Evolutionary conservation across 2,888 invertebrate genomes (phyloP).

Genomic region (Dasysyrphus albostriatus): DNA sequence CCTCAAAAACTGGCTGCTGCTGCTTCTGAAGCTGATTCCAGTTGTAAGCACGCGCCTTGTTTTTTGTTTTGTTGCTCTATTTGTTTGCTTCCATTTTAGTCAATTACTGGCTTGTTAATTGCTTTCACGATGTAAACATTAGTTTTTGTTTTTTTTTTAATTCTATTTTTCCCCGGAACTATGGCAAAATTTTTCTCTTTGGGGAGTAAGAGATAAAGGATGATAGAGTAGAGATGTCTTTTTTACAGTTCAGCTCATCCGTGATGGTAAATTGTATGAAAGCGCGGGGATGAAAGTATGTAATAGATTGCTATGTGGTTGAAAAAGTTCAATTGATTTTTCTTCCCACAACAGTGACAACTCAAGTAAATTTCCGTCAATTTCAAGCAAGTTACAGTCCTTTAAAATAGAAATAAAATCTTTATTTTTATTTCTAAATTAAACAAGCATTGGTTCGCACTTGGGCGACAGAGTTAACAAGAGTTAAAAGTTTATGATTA

Average conservation of each 20-base stretch:
- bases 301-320: background rate
- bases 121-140: conserved; percentile 78
- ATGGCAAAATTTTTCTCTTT: no score
- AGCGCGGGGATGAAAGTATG: background rate
- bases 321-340: conserved; percentile 73
- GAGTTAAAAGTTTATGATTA: background rate
- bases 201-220: conserved; percentile 60
- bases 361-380: background rate
- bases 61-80: conserved; percentile 52
- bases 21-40: conserved; percentile 11
- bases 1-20: conserved; percentile 18
- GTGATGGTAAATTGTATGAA: conserved; percentile 3
- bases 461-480: conserved; percentile 22
- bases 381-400: background rate
- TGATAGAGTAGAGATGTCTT: conserved; percentile 58
- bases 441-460: background rate
- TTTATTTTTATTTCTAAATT: conserved; percentile 18
- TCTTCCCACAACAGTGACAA: conserved; percentile 27
- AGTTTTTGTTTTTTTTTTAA: conserved; percentile 48
- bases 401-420: background rate
- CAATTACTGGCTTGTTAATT: conserved; percentile 82
- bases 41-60: conserved; percentile 59
- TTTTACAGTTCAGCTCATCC: conserved; percentile 59
- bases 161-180: background rate
- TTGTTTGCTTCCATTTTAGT: conserved; percentile 81